Conservation (phyloP, 2,888 invertebrate genomes). For the Drosophila kuntzei region DNA sequence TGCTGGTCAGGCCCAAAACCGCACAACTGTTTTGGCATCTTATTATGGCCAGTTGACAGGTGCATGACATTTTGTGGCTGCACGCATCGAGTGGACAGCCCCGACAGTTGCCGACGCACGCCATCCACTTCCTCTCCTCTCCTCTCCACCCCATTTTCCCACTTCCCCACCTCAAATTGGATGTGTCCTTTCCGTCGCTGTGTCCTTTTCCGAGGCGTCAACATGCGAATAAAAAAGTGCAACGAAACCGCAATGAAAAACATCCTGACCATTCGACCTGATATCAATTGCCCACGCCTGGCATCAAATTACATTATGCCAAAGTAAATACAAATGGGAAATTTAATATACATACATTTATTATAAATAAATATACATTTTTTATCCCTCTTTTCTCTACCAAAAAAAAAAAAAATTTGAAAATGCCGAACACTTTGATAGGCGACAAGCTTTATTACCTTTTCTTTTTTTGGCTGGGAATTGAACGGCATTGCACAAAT, state of each 20-base stretch:
- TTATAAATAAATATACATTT: constrained; percentile 13
- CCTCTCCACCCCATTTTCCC: neutral
- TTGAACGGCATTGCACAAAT: constrained; percentile 62
- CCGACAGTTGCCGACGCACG: constrained; percentile 53
- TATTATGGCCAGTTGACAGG: constrained; percentile 78
- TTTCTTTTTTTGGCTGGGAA: constrained; percentile 32
- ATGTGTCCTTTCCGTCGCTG: neutral
- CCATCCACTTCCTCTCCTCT: constrained; percentile 11
- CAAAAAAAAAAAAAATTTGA: constrained; percentile 52
- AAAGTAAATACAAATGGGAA: constrained; percentile 60
- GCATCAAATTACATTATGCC: constrained; percentile 62
- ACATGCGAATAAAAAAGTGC: constrained; percentile 48
- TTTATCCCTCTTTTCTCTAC: constrained; percentile 1
- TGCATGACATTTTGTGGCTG: constrained; percentile 80
- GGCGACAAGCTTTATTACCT: constrained; percentile 6
- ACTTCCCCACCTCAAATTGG: constrained; percentile 3
- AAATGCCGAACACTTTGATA: constrained; percentile 68
- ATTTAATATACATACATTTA: constrained; percentile 44
- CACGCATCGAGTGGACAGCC: constrained; percentile 59
- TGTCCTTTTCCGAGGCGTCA: constrained; percentile 53
- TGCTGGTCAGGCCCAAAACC: constrained; percentile 65
- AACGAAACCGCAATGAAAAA: constrained; percentile 59
- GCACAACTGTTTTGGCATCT: constrained; percentile 82
- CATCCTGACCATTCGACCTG: constrained; percentile 28
- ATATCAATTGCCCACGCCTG: constrained; percentile 64